Base-by-base conservation (phyloP, 2,113 vertebrate genomes). In the Sminthopsis crassicaudata region DNA sequence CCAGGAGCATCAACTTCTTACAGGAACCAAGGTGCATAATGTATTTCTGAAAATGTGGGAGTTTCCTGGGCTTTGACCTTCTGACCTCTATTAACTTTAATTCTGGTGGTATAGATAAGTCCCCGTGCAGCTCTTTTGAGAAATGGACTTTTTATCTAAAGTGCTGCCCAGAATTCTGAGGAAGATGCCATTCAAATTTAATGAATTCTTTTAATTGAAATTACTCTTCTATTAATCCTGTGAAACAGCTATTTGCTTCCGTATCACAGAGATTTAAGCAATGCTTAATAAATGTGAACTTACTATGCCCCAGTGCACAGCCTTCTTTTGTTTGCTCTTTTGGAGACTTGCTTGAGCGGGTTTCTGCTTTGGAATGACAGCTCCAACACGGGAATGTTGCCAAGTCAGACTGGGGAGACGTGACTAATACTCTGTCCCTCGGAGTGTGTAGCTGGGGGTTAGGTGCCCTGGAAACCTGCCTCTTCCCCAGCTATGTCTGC, bases 221-320 rank as follows among this genome's bases (percentile, higher is more conserved):
- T 96, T 55, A 94, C 2, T 94, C 94, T 53, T 94, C n/a, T n/a
- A 94, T 94, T 97, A 96, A 95, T 96, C 24, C 25, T 96, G 42
- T 3, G 91, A 91, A 96, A 93, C 0, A 93, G 46, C n/a, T 93
- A 92, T 94, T 92, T 97, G 54, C 96, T 96, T 96, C 1, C 46
- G 1, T 92, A 54, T 96, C 89, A 89, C 14, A 90, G 42, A 95
- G 55, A 94, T 93, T 95, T 93, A 93, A 92, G 10, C 36, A 94
- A 54, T 91, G 12, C 42, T 91, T 96, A 94, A 89, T 92, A 96
- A 92, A 94, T 94, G 26, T 67, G 36, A 96, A 89, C 46, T 96
- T 94, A 89, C 67, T 76, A 92, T 89, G 89, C 6, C 53, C 46
- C 12, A 51, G 3, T 16, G 24, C n/a, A 91, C 12, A 95, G 23